Percentiles rank a stretch among this genome's conserved stretches.
phyloP scores from a whole-genome alignment of 2,113 vertebrate genomes.

The Vireo altiloquus region DNA sequence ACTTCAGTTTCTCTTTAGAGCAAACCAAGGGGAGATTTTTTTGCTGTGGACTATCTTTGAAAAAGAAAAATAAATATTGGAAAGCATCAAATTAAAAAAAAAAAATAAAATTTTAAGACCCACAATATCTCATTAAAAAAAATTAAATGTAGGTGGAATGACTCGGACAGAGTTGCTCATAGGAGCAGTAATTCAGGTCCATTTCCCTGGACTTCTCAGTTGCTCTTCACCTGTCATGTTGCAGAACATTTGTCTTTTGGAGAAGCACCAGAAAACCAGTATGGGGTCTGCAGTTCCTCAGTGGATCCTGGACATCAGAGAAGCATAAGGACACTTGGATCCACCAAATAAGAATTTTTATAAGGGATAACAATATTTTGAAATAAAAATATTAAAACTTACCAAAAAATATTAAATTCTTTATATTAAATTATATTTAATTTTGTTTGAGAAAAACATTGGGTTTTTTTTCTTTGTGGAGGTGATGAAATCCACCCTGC shows the following conservation, averaged over 20 bases:
- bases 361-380: background rate
- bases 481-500: background rate
- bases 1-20: background rate
- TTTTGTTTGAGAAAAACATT: fast-evolving
- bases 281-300: background rate
- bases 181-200: background rate
- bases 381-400: background rate
- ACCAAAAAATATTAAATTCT: background rate
- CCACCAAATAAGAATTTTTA: background rate
- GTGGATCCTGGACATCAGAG: background rate
- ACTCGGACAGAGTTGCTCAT: background rate
- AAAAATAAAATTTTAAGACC: background rate
- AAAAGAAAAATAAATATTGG: background rate
- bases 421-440: too few species aligned
- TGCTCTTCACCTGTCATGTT: background rate
- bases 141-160: background rate
- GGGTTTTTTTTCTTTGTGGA: background rate
- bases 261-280: background rate
- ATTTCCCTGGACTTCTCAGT: background rate
- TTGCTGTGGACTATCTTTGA: background rate
- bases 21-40: background rate
- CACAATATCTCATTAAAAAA: background rate
- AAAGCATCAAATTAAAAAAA: fast-evolving
- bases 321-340: background rate
- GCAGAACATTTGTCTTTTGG: background rate